A percentile compares a stretch with the other conserved stretches of the same genome.
Conservation (phyloP, 2,888 invertebrate genomes). For the Yponomeuta evonymella region DNA sequence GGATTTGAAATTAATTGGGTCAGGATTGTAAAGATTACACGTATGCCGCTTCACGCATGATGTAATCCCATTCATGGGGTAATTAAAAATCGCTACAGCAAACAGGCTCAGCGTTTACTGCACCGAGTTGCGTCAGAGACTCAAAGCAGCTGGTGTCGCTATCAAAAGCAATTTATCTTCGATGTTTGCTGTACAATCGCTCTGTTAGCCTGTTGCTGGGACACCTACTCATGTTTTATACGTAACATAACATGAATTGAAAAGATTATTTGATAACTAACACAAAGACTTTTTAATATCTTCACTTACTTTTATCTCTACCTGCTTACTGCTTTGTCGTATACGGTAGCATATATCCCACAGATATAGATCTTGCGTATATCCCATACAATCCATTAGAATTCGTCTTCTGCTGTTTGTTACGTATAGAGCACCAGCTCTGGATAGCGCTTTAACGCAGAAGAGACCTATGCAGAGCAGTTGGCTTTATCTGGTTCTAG, state of each 20-base stretch:
- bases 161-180: conserved; percentile 3
- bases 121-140: not conserved
- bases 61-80: conserved; percentile 7
- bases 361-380: too few relatives aligned
- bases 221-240: not conserved
- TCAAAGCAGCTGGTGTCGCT: not conserved
- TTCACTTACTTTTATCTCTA: too few relatives aligned
- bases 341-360: too few relatives aligned
- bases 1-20: not conserved
- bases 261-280: not conserved
- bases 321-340: too few relatives aligned
- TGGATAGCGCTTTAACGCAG: too few relatives aligned
- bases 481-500: too few relatives aligned
- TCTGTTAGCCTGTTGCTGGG: not conserved
- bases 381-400: too few relatives aligned
- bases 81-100: conserved; percentile 13
- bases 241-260: not conserved
- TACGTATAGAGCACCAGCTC: too few relatives aligned
- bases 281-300: not conserved
- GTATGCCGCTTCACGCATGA: not conserved
- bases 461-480: too few relatives aligned
- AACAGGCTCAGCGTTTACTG: not conserved
- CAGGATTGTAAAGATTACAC: conserved; percentile 10
- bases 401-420: too few relatives aligned
- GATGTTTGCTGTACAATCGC: not conserved